Percentiles rank a stretch among this genome's conserved stretches.
Evolutionary conservation across 2,797 vertebrate genomes (phyloP).

Genomic region (Mionectes olivaceus): DNA sequence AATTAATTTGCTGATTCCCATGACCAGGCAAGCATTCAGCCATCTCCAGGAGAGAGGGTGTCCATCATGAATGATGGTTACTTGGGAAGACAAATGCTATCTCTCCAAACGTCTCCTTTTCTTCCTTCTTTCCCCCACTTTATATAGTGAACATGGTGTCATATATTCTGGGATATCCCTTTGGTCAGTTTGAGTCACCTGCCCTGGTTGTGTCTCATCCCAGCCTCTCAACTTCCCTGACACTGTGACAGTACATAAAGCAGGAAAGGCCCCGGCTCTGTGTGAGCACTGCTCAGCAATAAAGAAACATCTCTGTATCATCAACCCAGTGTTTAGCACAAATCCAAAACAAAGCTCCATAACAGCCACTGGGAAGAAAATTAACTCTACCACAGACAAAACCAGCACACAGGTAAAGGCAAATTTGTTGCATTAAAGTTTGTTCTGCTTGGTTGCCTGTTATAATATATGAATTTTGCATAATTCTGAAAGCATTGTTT

Average conservation of each 20-base stretch:
- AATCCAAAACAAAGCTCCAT: neutral
- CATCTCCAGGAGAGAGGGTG: neutral
- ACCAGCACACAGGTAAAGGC: neutral
- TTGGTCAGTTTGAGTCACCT: neutral
- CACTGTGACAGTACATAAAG: too few species aligned
- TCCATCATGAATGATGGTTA: neutral
- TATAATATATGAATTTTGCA: neutral
- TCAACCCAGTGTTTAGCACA: neutral
- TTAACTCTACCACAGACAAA: neutral
- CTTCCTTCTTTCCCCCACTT: neutral
- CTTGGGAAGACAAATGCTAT: neutral
- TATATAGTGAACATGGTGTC: neutral
- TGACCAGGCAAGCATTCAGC: too few species aligned
- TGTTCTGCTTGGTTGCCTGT: neutral
- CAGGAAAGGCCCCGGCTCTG: neutral
- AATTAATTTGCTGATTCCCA: neutral
- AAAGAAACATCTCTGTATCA: neutral
- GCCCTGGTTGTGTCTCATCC: neutral
- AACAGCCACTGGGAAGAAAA: neutral
- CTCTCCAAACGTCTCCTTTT: neutral
- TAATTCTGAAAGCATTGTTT: neutral
- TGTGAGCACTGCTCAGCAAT: neutral
- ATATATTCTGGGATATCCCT: neutral
- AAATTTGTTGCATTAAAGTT: neutral
- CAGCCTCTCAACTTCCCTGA: neutral